phyloP scores from a whole-genome alignment of 2,888 invertebrate species.

The Hirudinaria manillensis region DNA sequence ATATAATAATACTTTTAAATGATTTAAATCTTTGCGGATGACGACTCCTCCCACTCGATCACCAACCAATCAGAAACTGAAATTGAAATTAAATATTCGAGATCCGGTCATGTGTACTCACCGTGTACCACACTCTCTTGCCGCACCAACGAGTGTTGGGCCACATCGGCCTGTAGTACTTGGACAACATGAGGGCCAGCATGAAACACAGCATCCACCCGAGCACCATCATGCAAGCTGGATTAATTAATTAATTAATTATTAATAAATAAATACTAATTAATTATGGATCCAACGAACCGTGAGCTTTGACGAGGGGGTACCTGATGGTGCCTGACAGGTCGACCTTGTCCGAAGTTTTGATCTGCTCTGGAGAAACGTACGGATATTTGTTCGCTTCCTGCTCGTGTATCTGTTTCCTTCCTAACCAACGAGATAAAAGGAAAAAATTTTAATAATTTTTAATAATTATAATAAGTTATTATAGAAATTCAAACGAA shows the following conservation, averaged over 20 bases:
- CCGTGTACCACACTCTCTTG: conserved; percentile 52
- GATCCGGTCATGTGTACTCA: conserved; percentile 41
- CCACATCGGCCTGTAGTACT: conserved; percentile 53
- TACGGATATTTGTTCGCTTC: conserved; percentile 40
- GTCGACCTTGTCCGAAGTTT: conserved; percentile 36
- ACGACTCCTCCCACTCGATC: too few species aligned
- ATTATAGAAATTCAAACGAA: not conserved
- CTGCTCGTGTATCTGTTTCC: conserved; percentile 36
- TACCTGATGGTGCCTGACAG: conserved; percentile 44
- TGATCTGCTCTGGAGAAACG: conserved; percentile 42
- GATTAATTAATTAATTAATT: conserved; percentile 15
- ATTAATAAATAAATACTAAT: too few species aligned
- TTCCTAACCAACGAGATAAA: conserved; percentile 29
- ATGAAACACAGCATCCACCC: conserved; percentile 53
- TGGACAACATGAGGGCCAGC: conserved; percentile 49
- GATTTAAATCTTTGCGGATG: too few species aligned
- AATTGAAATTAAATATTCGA: too few species aligned
- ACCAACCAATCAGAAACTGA: too few species aligned
- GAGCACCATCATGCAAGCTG: conserved; percentile 52
- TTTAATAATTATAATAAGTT: not conserved
- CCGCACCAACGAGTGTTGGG: conserved; percentile 45
- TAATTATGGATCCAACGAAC: conserved; percentile 44
- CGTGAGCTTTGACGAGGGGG: conserved; percentile 52
- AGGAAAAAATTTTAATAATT: not conserved
- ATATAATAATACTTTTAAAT: too few species aligned